These are phyloP conservation scores for Hirundichthys speculiger DNA, from an alignment of 2,113 vertebrate genomes.

Conservation along the genomic window DNA sequence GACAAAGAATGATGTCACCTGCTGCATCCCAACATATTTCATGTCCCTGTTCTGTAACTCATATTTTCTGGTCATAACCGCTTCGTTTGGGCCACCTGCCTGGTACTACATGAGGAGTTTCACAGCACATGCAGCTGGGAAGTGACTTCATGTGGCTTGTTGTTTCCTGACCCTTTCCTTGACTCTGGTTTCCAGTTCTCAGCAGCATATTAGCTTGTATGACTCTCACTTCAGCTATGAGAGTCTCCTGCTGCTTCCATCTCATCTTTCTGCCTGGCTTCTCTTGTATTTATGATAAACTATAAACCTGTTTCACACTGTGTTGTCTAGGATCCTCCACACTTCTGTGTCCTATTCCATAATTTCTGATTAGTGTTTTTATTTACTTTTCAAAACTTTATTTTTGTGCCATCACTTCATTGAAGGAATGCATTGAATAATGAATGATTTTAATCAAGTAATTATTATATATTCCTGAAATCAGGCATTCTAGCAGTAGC, in stretches of 20 bases:
- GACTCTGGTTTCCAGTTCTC: neutral
- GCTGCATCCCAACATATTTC: neutral
- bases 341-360: neutral
- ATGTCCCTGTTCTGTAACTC: too few relatives aligned
- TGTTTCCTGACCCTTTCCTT: neutral
- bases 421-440: too few relatives aligned
- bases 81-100: too few relatives aligned
- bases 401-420: too few relatives aligned
- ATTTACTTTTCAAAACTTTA: too few relatives aligned
- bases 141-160: too few relatives aligned
- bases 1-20: neutral
- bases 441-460: too few relatives aligned
- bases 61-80: too few relatives aligned
- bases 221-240: slow-evolving; percentile 1
- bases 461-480: too few relatives aligned
- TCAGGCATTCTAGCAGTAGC: too few relatives aligned
- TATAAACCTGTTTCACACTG: neutral
- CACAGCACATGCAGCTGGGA: too few relatives aligned
- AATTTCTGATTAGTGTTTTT: neutral
- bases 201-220: neutral
- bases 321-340: neutral
- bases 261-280: neutral
- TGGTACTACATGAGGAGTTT: too few relatives aligned
- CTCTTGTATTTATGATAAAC: neutral
- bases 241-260: neutral